Percentiles rank a stretch among this genome's conserved stretches.
phyloP scores from a whole-genome alignment of 1,140 invertebrate species.

The Cherax destructor region DNA sequence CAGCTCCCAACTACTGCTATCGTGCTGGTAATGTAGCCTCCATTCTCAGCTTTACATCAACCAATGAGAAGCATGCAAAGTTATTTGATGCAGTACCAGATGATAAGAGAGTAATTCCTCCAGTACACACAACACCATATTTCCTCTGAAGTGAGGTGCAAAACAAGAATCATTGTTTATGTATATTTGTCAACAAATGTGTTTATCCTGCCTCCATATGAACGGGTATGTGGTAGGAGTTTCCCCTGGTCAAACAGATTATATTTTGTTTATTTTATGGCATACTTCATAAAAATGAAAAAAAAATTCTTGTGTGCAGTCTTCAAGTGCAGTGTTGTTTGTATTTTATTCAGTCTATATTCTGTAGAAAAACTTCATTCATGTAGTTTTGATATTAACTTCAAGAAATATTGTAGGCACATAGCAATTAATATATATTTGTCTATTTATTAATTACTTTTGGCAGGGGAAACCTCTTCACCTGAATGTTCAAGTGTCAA shows the following conservation, averaged over 20 bases:
- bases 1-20: constrained; percentile 97
- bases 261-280: not conserved
- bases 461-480: constrained; percentile 30
- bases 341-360: not conserved
- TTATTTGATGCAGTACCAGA: constrained; percentile 97
- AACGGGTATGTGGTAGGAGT: constrained; percentile 57
- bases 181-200: constrained; percentile 42
- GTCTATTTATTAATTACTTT: constrained; percentile 19
- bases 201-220: constrained; percentile 48
- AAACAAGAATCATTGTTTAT: constrained; percentile 16
- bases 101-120: constrained; percentile 92
- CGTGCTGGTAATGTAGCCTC: constrained; percentile 95
- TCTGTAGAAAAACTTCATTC: not conserved
- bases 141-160: constrained; percentile 83
- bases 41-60: constrained; percentile 88
- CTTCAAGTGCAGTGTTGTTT: not conserved
- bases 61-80: constrained; percentile 87
- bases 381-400: not conserved
- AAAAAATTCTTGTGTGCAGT: not conserved
- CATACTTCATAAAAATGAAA: not conserved
- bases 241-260: constrained; percentile 34
- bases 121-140: constrained; percentile 94
- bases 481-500: constrained; percentile 44
- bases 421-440: not conserved
- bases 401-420: not conserved